Percentiles rank a stretch among this genome's conserved stretches.
phyloP scores from a whole-genome alignment of 2,113 vertebrate genomes.

The Heterocephalus glaber region DNA sequence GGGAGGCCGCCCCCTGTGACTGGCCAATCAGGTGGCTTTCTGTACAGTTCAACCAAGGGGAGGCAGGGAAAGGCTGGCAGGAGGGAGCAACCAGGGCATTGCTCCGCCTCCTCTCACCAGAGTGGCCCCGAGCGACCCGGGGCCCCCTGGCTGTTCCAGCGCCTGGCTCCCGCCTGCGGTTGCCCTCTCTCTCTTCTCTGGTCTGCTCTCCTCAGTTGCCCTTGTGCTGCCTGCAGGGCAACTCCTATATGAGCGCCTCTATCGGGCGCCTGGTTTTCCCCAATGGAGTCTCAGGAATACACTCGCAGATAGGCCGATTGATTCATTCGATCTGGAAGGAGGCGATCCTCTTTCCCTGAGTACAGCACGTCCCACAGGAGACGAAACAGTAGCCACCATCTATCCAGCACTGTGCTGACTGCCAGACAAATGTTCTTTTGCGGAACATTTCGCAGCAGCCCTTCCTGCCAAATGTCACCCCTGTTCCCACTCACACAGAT shows the following conservation, averaged over 20 bases:
- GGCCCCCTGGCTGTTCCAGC: neutral
- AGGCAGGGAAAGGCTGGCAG: neutral
- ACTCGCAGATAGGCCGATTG: neutral
- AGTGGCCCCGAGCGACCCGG: neutral
- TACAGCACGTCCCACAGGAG: neutral
- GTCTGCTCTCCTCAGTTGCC: neutral
- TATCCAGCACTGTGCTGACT: neutral
- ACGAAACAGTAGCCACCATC: neutral
- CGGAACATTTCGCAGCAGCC: neutral
- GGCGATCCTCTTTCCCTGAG: neutral
- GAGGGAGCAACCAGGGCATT: neutral
- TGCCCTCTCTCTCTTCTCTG: neutral
- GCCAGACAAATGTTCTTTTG: constrained; percentile 28
- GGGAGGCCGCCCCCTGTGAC: neutral
- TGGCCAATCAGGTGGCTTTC: neutral
- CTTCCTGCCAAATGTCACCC: constrained; percentile 9
- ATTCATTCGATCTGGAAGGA: neutral
- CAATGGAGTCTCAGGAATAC: neutral
- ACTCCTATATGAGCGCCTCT: neutral
- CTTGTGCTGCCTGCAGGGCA: neutral
- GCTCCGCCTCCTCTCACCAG: neutral
- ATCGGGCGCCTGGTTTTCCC: neutral
- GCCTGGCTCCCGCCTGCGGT: neutral
- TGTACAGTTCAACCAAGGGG: neutral
- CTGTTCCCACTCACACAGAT: constrained; percentile 29